Evolutionary conservation across 2,888 invertebrate genomes (phyloP), one percentile per base, ranked within the genome.

Genomic region (Stegana nigrithorax): DNA sequence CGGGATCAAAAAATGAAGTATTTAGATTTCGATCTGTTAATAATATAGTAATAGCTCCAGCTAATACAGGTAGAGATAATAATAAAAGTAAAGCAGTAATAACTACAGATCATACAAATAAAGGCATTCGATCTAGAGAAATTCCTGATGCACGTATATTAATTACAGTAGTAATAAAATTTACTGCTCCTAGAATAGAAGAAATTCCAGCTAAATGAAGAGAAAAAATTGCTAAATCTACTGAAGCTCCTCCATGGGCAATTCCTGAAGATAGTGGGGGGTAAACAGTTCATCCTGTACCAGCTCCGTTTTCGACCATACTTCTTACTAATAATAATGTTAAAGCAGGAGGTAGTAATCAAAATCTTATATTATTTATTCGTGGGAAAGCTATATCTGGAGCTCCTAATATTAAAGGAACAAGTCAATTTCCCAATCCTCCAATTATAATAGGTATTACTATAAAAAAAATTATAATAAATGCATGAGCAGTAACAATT

Each of bases 341-440:
- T 74, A 93, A 74, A 8, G 92, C 90, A 0, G 91, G 91, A 0
- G 91, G 91, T 12, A 93, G 69, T 60, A 94, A 68, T 88, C 93
- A 93, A 87, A 93, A 94, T 83, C 92, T 93, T 89, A 93, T 90
- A 87, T 93, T 93, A 89, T 94, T 93, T 88, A 94, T 88, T 81
- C 92, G 92, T 0, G 93, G 93, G 59, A 93, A 93, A 7, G 91
- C 91, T 88, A 94, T 93, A 88, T 94, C 93, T 2, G 92, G 92
- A 0, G 91, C 90, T 67, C 91, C 91, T 78, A 93, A 73, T 88
- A 93, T 92, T 86, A 93, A 73, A 4, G 93, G 93, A 0, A 93
- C 86, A 83, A 93, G 78, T 89, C 92, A 93, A 85, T 94, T 94
- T 66, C 93, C 93, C 88, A 94, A 94, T 78, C 93, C 93, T 60